Conservation (phyloP, 2,888 invertebrate genomes). For the Athetis lepigone region DNA sequence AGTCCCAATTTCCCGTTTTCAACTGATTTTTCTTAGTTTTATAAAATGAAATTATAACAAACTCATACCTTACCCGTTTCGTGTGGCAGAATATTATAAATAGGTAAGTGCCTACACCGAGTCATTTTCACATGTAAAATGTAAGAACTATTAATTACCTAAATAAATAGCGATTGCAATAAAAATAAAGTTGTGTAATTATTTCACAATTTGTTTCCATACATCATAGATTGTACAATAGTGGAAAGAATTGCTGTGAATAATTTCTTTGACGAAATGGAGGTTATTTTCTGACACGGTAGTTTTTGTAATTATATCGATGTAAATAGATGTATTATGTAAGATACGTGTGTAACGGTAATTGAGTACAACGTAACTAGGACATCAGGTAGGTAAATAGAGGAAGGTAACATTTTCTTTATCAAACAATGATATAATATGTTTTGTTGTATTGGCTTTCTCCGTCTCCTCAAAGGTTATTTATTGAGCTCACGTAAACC, state of each 20-base stretch:
- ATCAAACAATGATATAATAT: neutral
- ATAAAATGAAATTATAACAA: neutral
- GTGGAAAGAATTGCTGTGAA: conserved; percentile 56
- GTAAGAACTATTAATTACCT: conserved; percentile 34
- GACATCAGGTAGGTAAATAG: conserved; percentile 1
- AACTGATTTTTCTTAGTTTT: neutral
- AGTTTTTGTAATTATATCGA: conserved; percentile 43
- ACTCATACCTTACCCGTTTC: neutral
- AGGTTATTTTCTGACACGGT: conserved; percentile 40
- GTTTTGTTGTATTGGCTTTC: neutral
- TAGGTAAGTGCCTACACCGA: conserved; percentile 7
- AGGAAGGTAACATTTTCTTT: neutral
- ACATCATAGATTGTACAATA: conserved; percentile 36
- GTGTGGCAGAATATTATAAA: conserved; percentile 8
- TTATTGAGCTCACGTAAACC: conserved; percentile 11
- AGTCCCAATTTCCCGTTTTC: conserved; percentile 16
- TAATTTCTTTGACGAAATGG: conserved; percentile 51
- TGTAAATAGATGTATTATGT: conserved; percentile 37
- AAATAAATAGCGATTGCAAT: conserved; percentile 28
- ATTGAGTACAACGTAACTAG: conserved; percentile 9
- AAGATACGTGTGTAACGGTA: conserved; percentile 11
- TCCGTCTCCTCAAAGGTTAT: neutral
- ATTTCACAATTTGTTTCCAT: conserved; percentile 53
- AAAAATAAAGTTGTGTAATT: conserved; percentile 44
- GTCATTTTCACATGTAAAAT: conserved; percentile 10